phyloP scores from a whole-genome alignment of 2,888 invertebrate species.

The Calameuta idolon region DNA sequence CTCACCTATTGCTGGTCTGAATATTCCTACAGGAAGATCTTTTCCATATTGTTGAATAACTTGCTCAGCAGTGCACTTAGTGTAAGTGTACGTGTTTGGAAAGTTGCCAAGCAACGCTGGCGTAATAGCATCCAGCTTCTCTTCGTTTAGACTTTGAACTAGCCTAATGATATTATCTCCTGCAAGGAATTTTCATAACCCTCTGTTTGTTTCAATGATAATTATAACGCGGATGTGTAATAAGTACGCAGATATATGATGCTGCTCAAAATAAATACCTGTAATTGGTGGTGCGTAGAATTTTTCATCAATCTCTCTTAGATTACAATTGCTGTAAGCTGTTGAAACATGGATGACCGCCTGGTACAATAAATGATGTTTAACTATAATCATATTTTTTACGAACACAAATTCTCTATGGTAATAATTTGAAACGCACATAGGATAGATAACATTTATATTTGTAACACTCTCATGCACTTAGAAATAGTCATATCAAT shows the following conservation, averaged over 20 bases:
- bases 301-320: conserved; percentile 61
- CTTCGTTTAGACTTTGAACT: conserved; percentile 60
- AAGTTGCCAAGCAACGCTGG: conserved; percentile 64
- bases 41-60: conserved; percentile 70
- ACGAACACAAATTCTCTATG: background rate
- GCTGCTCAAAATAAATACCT: conserved; percentile 27
- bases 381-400: background rate
- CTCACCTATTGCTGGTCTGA: conserved; percentile 78
- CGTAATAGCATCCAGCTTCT: conserved; percentile 57
- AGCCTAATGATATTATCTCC: conserved; percentile 62
- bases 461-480: background rate
- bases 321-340: conserved; percentile 80
- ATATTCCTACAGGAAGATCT: conserved; percentile 74
- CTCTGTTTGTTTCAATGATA: background rate
- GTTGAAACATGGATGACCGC: conserved; percentile 83
- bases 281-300: conserved; percentile 65
- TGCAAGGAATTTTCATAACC: conserved; percentile 16
- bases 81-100: conserved; percentile 81
- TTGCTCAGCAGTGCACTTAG: conserved; percentile 79
- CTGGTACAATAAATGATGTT: conserved; percentile 62
- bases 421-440: background rate
- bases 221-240: background rate
- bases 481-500: background rate
- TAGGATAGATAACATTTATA: background rate
- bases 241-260: background rate